Evolutionary conservation across 1,140 invertebrate genomes (phyloP), one percentile per base, ranked within the genome.

Genomic region (Neodiprion pinetum): DNA sequence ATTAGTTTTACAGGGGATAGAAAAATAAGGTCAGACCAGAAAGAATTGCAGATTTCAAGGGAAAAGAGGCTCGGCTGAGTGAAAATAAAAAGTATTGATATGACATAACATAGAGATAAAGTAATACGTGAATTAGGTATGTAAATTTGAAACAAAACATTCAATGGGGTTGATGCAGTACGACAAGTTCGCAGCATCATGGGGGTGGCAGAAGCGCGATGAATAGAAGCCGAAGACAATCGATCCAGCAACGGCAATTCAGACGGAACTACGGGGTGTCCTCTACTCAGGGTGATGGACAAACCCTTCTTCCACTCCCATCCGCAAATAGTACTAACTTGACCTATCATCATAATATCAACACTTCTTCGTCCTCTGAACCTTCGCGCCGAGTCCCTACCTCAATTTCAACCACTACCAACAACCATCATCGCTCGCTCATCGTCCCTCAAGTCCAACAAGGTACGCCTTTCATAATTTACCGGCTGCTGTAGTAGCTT

Each of bases 211-310:
- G 79, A 72, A 80, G 80, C 77, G 83, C 77, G 74, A 72, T 75
- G 72, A 80, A 47, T 78, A 76, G 82, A 77, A 82, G 82, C 74
- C 84, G 84, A 67, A 83, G 80, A 77, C 77, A 82, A 72, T 85
- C 85, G 72, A 76, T 84, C 73, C 86, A 86, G 75, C 86, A 84
- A 77, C 83, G 84, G 48, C 85, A 87, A 79, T 86, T 86, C 69
- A 83, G 86, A 23, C 77, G 85, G 79, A 87, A 85, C 78, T 88
- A 88, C 79, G 85, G 86, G 66, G 86, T 88, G 14, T 78, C 85
- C 48, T 76, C 85, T 72, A 81, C 85, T 70, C 84, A 87, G 23
- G 85, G 85, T 72, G 85, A 88, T 74, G 84, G 85, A 50, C 86
- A 88, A 82, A 87, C 86, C 76, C 80, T 88, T 74, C 81, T 88